Evolutionary conservation across 2,888 invertebrate genomes (phyloP).

Genomic region (Formica aserva): DNA sequence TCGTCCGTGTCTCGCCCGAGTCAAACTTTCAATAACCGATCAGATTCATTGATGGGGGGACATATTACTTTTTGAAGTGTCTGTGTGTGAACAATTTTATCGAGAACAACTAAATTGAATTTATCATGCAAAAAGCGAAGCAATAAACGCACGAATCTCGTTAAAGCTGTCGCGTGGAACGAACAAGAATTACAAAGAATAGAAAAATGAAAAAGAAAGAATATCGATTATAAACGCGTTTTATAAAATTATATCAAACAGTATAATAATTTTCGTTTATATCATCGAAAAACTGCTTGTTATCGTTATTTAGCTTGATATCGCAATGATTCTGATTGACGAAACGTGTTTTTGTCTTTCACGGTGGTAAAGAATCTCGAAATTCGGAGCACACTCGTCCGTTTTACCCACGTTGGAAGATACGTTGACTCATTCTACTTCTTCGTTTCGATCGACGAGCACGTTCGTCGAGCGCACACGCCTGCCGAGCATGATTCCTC

Average conservation of each 20-base stretch:
- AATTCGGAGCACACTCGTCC: background rate
- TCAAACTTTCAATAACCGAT: slow-evolving; percentile 40
- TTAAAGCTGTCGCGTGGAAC: slow-evolving; percentile 8
- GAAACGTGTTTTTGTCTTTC: background rate
- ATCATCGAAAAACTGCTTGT: background rate
- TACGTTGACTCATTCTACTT: slow-evolving; percentile 22
- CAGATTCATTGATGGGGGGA: slow-evolving; percentile 12
- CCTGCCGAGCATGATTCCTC: slow-evolving; percentile 15
- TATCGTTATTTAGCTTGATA: background rate
- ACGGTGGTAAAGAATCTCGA: background rate
- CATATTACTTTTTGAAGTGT: slow-evolving; percentile 16
- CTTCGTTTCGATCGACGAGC: slow-evolving; percentile 29
- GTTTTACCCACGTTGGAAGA: background rate
- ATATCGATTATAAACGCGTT: background rate
- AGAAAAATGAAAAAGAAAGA: background rate
- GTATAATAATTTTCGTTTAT: background rate
- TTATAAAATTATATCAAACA: background rate
- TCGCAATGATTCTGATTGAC: background rate
- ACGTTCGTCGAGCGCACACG: background rate
- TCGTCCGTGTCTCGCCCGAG: slow-evolving; percentile 17
- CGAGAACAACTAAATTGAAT: slow-evolving; percentile 21
- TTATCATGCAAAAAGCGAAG: slow-evolving; percentile 8
- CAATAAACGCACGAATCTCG: background rate
- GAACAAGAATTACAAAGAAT: background rate
- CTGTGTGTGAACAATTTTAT: slow-evolving; percentile 5